Evolutionary conservation across 2,113 vertebrate genomes (phyloP).

Genomic region (Cathartes aura): DNA sequence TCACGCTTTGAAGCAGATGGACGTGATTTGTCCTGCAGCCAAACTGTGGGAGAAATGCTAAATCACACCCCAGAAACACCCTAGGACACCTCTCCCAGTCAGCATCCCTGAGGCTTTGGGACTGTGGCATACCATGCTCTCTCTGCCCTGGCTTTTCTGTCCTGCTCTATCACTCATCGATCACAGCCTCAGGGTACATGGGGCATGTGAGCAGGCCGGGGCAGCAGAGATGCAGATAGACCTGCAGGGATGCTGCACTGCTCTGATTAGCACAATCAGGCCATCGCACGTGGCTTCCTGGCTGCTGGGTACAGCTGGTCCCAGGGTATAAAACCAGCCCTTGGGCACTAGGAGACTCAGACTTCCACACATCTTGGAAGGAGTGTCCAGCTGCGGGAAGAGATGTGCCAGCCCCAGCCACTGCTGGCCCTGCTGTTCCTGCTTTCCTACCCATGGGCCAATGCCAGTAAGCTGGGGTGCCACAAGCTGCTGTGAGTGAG

Average conservation of each 20-base stretch:
- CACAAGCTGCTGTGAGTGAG: fast-evolving
- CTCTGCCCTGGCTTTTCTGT: neutral
- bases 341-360: neutral
- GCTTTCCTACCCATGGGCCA: neutral
- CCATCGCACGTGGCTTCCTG: neutral
- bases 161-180: neutral
- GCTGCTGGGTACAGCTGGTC: neutral
- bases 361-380: no score
- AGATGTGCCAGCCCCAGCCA: neutral
- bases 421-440: neutral
- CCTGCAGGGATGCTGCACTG: neutral
- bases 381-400: fast-evolving
- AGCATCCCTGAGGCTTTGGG: neutral
- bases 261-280: slow-evolving; percentile 28
- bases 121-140: fast-evolving
- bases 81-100: neutral
- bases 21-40: neutral
- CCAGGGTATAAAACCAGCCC: slow-evolving; percentile 8
- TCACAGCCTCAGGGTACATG: neutral
- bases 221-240: neutral
- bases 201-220: neutral
- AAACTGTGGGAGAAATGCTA: neutral
- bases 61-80: neutral
- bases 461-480: neutral
- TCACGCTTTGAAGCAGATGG: neutral